These are phyloP conservation scores for Tipula unca DNA, from an alignment of 2,888 invertebrate genomes.

Conservation along the genomic window DNA sequence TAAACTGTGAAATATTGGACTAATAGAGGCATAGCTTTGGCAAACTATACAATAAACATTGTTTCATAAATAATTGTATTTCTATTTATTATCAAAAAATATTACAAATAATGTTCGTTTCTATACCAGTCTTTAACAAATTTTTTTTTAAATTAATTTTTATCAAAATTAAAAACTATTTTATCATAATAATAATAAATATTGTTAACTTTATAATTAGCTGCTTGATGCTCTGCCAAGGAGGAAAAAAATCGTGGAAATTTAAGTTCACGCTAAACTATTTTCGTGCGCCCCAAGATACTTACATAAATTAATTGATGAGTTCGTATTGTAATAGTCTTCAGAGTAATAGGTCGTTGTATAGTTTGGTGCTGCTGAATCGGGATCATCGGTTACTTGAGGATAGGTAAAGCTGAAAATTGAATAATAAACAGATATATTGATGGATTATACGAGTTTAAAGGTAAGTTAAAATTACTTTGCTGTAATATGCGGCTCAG, in stretches of 20 bases:
- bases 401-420: neutral
- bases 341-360: neutral
- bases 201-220: neutral
- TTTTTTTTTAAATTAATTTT: neutral
- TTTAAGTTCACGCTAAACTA: neutral
- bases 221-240: neutral
- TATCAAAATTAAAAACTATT: neutral
- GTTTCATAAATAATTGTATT: neutral
- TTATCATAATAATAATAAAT: neutral
- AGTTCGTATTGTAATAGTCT: neutral
- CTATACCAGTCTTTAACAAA: neutral
- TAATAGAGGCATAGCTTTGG: no score
- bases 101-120: neutral
- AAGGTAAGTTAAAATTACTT: neutral
- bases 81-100: neutral
- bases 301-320: neutral
- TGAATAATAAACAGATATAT: neutral
- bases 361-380: neutral
- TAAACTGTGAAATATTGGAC: no score
- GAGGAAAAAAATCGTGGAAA: neutral
- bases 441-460: neutral
- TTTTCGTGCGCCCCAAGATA: neutral
- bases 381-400: neutral
- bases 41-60: no score
- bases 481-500: conserved; percentile 2